Evolutionary conservation across 2,888 invertebrate species (phyloP).

Genomic region (Melipona bicolor): DNA sequence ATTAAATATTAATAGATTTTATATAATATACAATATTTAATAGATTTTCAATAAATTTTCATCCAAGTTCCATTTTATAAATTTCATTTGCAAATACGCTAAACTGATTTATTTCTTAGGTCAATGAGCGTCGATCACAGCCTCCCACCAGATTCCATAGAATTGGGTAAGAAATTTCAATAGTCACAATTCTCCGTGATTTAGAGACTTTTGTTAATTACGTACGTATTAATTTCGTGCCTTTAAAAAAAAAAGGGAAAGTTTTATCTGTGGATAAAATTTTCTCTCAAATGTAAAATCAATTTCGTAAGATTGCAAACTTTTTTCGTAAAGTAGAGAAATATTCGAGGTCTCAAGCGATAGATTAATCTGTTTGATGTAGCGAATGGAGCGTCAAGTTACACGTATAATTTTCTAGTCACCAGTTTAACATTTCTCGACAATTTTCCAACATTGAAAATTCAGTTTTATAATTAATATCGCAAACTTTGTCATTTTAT

Average conservation of each 20-base stretch:
- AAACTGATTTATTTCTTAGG: conserved; percentile 17
- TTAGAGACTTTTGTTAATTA: background rate
- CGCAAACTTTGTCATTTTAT: background rate
- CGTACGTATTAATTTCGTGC: background rate
- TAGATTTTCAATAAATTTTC: too few species aligned
- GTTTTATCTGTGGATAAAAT: background rate
- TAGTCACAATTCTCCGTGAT: background rate
- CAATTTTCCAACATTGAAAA: background rate
- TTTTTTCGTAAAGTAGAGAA: background rate
- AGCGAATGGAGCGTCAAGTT: too few species aligned
- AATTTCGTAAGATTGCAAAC: background rate
- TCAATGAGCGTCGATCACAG: conserved; percentile 24
- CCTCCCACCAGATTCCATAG: conserved; percentile 3
- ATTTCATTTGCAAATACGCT: background rate
- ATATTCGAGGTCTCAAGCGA: too few species aligned
- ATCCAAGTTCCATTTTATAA: background rate
- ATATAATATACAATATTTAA: too few species aligned
- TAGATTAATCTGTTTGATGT: too few species aligned
- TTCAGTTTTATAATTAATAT: background rate
- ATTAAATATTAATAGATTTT: too few species aligned
- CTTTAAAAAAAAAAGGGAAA: background rate
- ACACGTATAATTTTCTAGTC: too few species aligned
- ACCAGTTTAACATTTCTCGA: too few species aligned
- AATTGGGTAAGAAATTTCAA: conserved; percentile 30
- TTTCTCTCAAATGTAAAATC: background rate